Percentiles rank a stretch among this genome's conserved stretches.
These are phyloP conservation scores for Morpho deidamia DNA, from an alignment of 2,888 invertebrate species.

Conservation along the genomic window DNA sequence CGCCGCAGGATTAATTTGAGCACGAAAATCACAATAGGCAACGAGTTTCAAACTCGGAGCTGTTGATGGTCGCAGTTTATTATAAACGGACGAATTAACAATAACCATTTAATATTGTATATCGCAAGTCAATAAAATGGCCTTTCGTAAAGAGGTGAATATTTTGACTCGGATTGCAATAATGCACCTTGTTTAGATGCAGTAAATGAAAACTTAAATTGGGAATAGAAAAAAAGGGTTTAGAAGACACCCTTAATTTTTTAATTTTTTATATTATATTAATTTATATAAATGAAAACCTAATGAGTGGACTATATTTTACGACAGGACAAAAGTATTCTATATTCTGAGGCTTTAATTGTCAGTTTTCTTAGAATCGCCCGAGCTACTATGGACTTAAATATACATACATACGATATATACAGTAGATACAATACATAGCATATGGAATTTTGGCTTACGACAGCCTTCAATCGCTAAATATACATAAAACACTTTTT, in stretches of 20 bases:
- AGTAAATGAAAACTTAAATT: background rate
- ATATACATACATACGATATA: no score
- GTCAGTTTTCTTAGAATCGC: no score
- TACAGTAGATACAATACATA: no score
- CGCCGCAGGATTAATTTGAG: slow-evolving; percentile 61
- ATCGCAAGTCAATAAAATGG: background rate
- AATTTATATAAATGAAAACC: no score
- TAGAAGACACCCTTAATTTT: background rate
- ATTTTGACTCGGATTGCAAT: background rate
- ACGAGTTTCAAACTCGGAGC: slow-evolving; percentile 43
- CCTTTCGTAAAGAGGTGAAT: background rate
- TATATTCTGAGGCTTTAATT: no score
- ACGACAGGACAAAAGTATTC: no score
- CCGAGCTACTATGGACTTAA: no score
- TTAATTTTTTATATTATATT: background rate
- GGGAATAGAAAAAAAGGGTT: background rate
- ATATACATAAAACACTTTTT: background rate
- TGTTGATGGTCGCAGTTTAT: slow-evolving; percentile 39
- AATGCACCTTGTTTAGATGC: background rate
- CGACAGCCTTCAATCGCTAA: no score
- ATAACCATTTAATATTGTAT: slow-evolving; percentile 18
- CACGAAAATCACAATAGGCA: slow-evolving; percentile 55
- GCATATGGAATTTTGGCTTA: no score
- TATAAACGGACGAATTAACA: slow-evolving; percentile 46
- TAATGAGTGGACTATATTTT: no score